These are phyloP conservation scores for Pemphigus obesinymphae DNA, from an alignment of 1,140 invertebrate genomes.

Conservation along the genomic window DNA sequence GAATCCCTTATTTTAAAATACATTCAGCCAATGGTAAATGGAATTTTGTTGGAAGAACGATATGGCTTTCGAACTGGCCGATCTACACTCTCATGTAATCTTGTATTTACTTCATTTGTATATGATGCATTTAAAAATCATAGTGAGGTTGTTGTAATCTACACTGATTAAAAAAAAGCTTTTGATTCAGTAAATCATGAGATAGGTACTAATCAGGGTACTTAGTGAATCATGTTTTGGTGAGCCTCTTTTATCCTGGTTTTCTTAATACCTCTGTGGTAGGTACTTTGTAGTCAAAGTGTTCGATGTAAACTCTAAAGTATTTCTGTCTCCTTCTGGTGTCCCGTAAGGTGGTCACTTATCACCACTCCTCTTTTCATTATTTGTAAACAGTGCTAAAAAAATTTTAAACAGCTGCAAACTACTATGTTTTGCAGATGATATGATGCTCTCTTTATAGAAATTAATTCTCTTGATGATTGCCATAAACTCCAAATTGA, in stretches of 20 bases:
- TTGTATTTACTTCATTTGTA: neutral
- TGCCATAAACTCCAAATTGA: no score
- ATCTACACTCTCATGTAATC: no score
- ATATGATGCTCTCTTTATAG: neutral
- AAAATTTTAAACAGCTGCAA: neutral
- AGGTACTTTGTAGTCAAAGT: neutral
- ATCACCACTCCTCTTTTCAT: no score
- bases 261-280: conserved; percentile 6
- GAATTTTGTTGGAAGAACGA: neutral
- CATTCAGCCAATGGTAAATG: neutral
- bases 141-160: conserved; percentile 44
- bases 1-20: no score
- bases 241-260: neutral
- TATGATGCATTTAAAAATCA: neutral
- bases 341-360: no score
- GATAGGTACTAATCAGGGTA: conserved; percentile 44
- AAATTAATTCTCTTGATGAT: neutral
- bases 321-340: neutral
- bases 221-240: conserved; percentile 26
- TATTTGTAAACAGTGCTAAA: no score
- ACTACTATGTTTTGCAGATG: conserved; percentile 6
- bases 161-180: conserved; percentile 45
- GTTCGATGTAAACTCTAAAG: neutral
- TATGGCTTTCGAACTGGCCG: neutral
- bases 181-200: conserved; percentile 47